Percentiles rank a stretch among this genome's conserved stretches.
Conservation (phyloP, 2,797 vertebrate species). For the Pelobates cultripes region DNA sequence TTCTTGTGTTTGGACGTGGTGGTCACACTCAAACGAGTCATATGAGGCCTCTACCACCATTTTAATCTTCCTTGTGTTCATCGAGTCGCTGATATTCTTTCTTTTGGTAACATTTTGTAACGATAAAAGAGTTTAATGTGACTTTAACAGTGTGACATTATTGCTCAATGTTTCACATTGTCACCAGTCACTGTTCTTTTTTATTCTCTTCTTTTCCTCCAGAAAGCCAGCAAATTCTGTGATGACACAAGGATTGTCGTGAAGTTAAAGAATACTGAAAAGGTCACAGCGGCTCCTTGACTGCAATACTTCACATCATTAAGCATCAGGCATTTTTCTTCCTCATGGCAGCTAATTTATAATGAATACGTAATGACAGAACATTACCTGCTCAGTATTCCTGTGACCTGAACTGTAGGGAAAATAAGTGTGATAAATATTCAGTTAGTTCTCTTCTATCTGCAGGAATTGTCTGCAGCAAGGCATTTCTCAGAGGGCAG, state of each 20-base stretch:
- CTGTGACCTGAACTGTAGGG: conserved; percentile 43
- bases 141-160: conserved; percentile 7
- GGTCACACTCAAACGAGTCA: too few relatives aligned
- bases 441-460: conserved; percentile 17
- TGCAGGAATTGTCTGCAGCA: not conserved
- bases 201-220: conserved; percentile 31
- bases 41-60: too few relatives aligned
- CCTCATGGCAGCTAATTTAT: conserved; percentile 50
- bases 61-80: too few relatives aligned
- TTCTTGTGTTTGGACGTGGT: too few relatives aligned
- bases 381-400: conserved; percentile 48
- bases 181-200: conserved; percentile 31
- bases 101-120: conserved; percentile 14
- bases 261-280: conserved; percentile 48
- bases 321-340: conserved; percentile 45
- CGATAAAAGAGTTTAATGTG: conserved; percentile 14
- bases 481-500: not conserved
- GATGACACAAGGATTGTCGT: conserved; percentile 49
- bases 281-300: conserved; percentile 48
- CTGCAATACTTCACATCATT: conserved; percentile 56
- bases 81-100: conserved; percentile 1
- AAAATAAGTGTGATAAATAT: conserved; percentile 37
- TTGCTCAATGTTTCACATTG: conserved; percentile 33
- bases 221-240: conserved; percentile 26
- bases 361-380: conserved; percentile 54